These are phyloP conservation scores for Pasiphila rectangulata DNA, from an alignment of 2,888 invertebrate genomes.

Conservation along the genomic window DNA sequence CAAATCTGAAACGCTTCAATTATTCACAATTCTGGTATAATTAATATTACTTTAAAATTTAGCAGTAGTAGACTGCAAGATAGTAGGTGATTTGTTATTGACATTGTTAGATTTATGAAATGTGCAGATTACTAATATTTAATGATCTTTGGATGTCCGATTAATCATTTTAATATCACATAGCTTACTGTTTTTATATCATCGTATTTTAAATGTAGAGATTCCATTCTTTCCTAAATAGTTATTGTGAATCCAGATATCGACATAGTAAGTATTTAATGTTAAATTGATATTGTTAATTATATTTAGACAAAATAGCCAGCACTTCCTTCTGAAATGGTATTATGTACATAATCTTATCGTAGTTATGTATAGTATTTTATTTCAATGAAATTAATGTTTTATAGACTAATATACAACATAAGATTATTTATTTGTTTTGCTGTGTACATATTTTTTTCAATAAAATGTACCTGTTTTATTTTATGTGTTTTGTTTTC, in stretches of 20 bases:
- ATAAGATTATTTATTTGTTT: conserved; percentile 82
- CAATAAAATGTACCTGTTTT: conserved; percentile 82
- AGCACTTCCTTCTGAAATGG: conserved; percentile 69
- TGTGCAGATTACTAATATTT: conserved; percentile 59
- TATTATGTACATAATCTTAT: conserved; percentile 79
- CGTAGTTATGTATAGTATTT: conserved; percentile 80
- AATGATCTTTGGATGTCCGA: conserved; percentile 61
- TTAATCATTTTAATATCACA: conserved; percentile 56
- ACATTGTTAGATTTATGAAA: conserved; percentile 67
- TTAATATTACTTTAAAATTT: conserved; percentile 53
- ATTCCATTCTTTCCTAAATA: conserved; percentile 67
- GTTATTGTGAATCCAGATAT: conserved; percentile 70
- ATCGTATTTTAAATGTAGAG: conserved; percentile 68
- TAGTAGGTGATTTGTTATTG: conserved; percentile 67
- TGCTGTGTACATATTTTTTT: conserved; percentile 82
- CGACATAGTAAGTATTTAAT: conserved; percentile 73
- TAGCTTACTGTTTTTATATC: conserved; percentile 74
- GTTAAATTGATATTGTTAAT: conserved; percentile 76
- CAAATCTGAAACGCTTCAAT: conserved; percentile 70
- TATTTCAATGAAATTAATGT: conserved; percentile 81
- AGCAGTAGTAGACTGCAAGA: conserved; percentile 64
- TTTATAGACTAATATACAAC: conserved; percentile 81
- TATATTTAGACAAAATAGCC: conserved; percentile 62
- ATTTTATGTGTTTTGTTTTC: conserved; percentile 48
- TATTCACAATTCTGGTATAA: conserved; percentile 55